Evolutionary conservation across 1,140 invertebrate species (phyloP), one percentile per base, ranked within the genome.

Genomic region (Zelostemma sp.): DNA sequence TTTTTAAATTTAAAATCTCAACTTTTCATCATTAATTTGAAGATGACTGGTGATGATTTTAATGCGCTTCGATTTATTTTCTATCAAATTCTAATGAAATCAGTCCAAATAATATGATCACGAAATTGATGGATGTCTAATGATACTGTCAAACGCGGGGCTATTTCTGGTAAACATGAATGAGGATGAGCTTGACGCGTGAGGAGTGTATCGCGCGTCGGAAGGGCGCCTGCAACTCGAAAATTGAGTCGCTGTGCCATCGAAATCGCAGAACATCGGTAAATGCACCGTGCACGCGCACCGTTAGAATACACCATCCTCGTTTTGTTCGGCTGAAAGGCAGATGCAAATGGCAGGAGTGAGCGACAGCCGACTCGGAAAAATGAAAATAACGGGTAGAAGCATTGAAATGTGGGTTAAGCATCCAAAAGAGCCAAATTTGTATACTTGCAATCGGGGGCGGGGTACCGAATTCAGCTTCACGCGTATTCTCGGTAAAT

Each of bases 391-490:
- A 85, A 85, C 84, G 82, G 83, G 83, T 85, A 28, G 25, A 4
- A 76, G 75, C 72, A 82, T 85, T 74, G 76, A 83, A 83, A 85
- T 84, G 56, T 85, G 80, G 83, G 82, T 85, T 85, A 85, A 81
- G 74, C 80, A 80, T 74, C 71, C 74, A 81, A 80, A 77, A 78
- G 78, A 77, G 75, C 75, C 79, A 78, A 83, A 83, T 83, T 83
- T 84, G 79, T 84, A 84, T 85, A 79, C 78, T 8, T 8, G 25
- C 25, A n/a, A 4, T 8, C 25, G 79, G 62, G 68, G 56, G 66
- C 55, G 53, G 53, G 43, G 51, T 57, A 51, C 57, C 46, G n/a
- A 45, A 47, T 57, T 71, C 68, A 59, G 62, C 59, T 58, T 53
- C 51, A 33, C 15, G 18, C 12, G 18, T 62, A 61, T 68, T 65